Evolutionary conservation across 2,888 invertebrate genomes (phyloP).

Genomic region (Drymonia ruficornis): DNA sequence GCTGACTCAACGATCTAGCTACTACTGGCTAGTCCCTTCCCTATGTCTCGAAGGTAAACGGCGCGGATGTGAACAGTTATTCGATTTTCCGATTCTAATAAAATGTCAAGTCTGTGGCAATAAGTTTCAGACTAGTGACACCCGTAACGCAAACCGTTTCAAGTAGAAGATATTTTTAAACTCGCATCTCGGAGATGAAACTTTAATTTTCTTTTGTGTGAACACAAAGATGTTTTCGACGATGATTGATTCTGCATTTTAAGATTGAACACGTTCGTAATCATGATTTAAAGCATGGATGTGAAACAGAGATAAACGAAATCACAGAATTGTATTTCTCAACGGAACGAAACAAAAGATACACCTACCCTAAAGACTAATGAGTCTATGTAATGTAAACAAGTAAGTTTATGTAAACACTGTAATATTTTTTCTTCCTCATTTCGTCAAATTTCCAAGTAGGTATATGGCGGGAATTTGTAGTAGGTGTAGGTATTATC

Average conservation of each 20-base stretch:
- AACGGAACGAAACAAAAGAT: not conserved
- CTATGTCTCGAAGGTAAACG: conserved; percentile 57
- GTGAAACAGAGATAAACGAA: not conserved
- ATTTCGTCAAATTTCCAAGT: no score
- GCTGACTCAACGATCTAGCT: conserved; percentile 77
- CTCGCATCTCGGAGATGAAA: conserved; percentile 11
- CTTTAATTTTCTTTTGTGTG: conserved; percentile 7
- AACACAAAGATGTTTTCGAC: not conserved
- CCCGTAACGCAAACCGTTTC: not conserved
- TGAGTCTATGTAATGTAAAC: no score
- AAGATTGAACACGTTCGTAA: conserved; percentile 1
- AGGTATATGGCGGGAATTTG: no score
- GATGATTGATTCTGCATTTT: not conserved
- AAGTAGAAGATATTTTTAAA: not conserved
- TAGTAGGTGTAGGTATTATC: no score
- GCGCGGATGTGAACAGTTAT: conserved; percentile 32
- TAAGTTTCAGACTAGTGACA: no score
- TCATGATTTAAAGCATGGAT: not conserved
- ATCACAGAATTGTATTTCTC: not conserved
- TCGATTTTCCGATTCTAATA: conserved; percentile 26
- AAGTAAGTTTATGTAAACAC: no score
- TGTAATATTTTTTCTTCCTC: no score
- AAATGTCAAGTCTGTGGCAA: conserved; percentile 14
- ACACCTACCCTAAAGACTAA: no score
- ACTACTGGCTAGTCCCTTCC: conserved; percentile 74